Evolutionary conservation across 2,797 vertebrate species (phyloP).

Genomic region (Neosilurus mollespiculum): DNA sequence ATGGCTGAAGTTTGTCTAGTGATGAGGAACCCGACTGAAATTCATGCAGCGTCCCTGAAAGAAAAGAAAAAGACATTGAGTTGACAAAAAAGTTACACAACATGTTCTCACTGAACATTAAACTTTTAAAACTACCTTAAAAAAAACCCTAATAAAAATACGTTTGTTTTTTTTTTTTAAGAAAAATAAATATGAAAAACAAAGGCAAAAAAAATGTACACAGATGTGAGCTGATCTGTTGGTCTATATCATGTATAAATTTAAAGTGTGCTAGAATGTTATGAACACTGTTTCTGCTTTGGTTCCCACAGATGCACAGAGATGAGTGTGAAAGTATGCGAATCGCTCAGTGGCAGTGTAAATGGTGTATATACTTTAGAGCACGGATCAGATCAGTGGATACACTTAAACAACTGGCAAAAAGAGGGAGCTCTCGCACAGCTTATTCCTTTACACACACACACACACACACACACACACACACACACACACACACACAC

Average conservation of each 20-base stretch:
- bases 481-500: background rate
- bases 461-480: constrained; percentile 4
- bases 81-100: background rate
- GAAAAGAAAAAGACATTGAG: constrained; percentile 23
- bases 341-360: background rate
- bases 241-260: background rate
- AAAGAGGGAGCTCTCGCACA: constrained; percentile 81
- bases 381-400: background rate
- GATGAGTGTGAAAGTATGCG: background rate
- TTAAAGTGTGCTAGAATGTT: background rate
- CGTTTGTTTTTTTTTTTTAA: too few species aligned
- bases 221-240: background rate
- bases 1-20: constrained; percentile 59
- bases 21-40: constrained; percentile 82
- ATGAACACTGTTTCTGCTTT: background rate
- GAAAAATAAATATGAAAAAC: background rate
- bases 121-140: background rate
- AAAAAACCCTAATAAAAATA: too few species aligned
- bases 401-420: constrained; percentile 69
- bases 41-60: constrained; percentile 92
- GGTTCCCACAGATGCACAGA: background rate
- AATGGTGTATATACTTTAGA: background rate
- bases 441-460: constrained; percentile 57
- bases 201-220: background rate
- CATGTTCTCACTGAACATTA: background rate